phyloP scores from a whole-genome alignment of 2,113 vertebrate genomes.

The Apodemus speciosus region DNA sequence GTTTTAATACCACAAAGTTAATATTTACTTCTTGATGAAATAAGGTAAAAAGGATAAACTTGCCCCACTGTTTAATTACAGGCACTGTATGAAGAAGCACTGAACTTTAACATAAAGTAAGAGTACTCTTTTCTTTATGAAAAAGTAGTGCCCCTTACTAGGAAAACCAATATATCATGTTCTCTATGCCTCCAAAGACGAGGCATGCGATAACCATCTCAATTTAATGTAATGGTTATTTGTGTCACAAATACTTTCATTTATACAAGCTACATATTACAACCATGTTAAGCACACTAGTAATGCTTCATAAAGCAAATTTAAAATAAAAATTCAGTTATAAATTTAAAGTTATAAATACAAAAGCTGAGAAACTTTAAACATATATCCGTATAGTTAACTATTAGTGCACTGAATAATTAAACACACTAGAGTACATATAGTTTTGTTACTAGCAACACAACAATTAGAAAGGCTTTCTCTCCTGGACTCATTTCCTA shows the following conservation, averaged over 20 bases:
- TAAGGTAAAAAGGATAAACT: slow-evolving; percentile 36
- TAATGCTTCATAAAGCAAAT: slow-evolving; percentile 33
- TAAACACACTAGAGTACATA: not conserved
- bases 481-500: not conserved
- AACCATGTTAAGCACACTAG: slow-evolving; percentile 8
- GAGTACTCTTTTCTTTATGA: not conserved
- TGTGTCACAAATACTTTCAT: slow-evolving; percentile 41
- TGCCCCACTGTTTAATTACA: not conserved
- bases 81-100: not conserved
- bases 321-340: slow-evolving; percentile 50
- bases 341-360: slow-evolving; percentile 55
- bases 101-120: not conserved
- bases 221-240: not conserved
- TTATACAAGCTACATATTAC: slow-evolving; percentile 28
- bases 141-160: not conserved
- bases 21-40: slow-evolving; percentile 54
- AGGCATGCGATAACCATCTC: not conserved
- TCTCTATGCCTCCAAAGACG: not conserved
- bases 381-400: not conserved
- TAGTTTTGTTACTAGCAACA: slow-evolving; percentile 39
- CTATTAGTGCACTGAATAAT: slow-evolving; percentile 30
- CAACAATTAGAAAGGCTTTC: not conserved
- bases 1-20: not conserved
- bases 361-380: slow-evolving; percentile 42
- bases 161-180: not conserved